phyloP scores from a whole-genome alignment of 2,888 invertebrate species.

The Matsumyia berberina region DNA sequence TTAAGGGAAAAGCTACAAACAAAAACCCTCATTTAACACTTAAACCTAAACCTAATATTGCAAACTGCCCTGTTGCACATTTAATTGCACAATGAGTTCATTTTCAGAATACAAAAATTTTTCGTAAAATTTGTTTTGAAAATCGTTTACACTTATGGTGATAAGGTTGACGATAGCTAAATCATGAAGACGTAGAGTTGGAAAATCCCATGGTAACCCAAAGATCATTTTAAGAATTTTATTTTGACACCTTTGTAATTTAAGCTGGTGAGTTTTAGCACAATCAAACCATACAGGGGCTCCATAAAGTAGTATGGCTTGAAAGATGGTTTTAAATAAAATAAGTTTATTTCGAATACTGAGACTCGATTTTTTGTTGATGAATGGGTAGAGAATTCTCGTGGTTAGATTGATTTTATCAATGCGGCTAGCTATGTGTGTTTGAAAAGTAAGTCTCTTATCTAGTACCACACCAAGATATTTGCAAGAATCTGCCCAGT shows the following conservation, averaged over 20 bases:
- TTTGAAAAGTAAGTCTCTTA: too few relatives aligned
- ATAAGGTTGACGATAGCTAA: too few relatives aligned
- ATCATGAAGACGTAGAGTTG: too few relatives aligned
- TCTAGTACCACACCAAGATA: neutral
- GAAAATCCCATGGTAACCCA: neutral
- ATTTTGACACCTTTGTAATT: slow-evolving; percentile 3
- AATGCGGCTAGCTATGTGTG: too few relatives aligned
- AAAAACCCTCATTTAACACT: too few relatives aligned
- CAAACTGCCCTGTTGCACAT: neutral
- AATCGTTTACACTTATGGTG: too few relatives aligned
- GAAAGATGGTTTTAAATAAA: slow-evolving; percentile 18
- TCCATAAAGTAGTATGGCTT: slow-evolving; percentile 13
- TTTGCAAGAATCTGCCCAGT: too few relatives aligned
- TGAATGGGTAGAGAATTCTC: neutral
- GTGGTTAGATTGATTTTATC: too few relatives aligned
- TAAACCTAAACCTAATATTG: neutral
- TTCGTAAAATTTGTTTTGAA: too few relatives aligned
- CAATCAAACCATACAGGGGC: neutral
- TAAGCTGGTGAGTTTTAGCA: neutral
- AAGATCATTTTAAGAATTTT: slow-evolving; percentile 1
- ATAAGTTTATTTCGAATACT: slow-evolving; percentile 15
- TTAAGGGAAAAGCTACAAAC: too few relatives aligned
- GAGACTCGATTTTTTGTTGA: neutral
- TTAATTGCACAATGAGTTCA: neutral
- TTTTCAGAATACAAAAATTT: too few relatives aligned